These are phyloP conservation scores for Pangasianodon hypophthalmus DNA, from an alignment of 2,113 vertebrate genomes.

Conservation along the genomic window DNA sequence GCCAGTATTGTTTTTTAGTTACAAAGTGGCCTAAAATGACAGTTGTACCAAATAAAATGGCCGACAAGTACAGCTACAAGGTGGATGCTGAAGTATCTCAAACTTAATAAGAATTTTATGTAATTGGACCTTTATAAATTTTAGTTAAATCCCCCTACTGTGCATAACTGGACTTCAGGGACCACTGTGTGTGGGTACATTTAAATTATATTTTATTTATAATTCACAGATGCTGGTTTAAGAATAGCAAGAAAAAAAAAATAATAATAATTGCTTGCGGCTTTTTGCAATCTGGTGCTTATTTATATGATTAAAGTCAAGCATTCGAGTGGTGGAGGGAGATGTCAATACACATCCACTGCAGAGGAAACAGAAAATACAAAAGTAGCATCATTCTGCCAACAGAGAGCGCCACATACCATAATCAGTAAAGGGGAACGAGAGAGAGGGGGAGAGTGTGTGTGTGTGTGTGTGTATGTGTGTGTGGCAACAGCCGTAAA, in stretches of 20 bases:
- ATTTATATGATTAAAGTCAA: not conserved
- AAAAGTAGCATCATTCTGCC: constrained; percentile 26
- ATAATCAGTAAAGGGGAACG: not conserved
- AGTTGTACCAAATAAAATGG: not conserved
- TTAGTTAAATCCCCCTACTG: not conserved
- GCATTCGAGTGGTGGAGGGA: not conserved
- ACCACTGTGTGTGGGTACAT: not conserved
- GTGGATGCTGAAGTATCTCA: not conserved
- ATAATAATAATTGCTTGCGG: not conserved
- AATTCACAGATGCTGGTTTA: not conserved
- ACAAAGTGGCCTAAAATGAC: not conserved
- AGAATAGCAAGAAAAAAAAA: not conserved
- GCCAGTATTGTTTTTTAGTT: no score
- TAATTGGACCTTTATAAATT: not conserved
- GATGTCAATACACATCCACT: constrained; percentile 40
- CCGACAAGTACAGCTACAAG: not conserved
- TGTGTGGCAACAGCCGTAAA: constrained; percentile 15
- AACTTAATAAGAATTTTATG: not conserved
- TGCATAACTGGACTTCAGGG: no score
- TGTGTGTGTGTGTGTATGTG: not conserved
- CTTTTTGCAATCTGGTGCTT: not conserved
- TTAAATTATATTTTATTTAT: not conserved
- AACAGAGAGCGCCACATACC: constrained; percentile 57
- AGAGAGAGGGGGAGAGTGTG: not conserved
- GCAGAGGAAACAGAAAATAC: constrained; percentile 49